phyloP scores from a whole-genome alignment of 2,113 vertebrate genomes.

The Nettapus auritus region DNA sequence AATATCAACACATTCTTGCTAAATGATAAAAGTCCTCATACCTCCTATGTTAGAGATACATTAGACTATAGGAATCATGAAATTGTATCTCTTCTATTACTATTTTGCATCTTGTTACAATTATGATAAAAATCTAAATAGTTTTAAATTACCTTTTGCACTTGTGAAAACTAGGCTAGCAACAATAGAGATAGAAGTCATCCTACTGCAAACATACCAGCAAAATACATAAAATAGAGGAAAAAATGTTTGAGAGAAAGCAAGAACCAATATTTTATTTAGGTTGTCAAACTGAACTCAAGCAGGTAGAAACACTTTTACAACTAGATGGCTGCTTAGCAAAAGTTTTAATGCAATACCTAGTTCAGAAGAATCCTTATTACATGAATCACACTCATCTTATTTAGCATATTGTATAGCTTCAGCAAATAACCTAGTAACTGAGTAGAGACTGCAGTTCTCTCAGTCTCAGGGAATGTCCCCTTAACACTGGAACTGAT shows the following conservation, averaged over 20 bases:
- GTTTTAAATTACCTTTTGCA: neutral
- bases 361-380: neutral
- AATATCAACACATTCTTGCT: neutral
- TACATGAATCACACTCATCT: neutral
- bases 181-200: neutral
- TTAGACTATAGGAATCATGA: neutral
- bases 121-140: neutral
- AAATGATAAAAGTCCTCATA: neutral
- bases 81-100: neutral
- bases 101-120: neutral
- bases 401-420: neutral
- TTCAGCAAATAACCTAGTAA: neutral
- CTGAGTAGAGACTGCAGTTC: neutral
- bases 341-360: neutral
- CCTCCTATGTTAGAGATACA: neutral
- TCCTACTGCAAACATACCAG: neutral
- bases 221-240: neutral
- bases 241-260: neutral
- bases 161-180: neutral
- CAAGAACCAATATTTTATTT: neutral
- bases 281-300: neutral
- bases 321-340: neutral
- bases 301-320: neutral
- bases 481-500: neutral
- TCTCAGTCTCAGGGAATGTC: neutral